A percentile compares a stretch with the other conserved stretches of the same genome.
Conservation (phyloP, 2,797 vertebrate genomes). For the Falco cherrug region DNA sequence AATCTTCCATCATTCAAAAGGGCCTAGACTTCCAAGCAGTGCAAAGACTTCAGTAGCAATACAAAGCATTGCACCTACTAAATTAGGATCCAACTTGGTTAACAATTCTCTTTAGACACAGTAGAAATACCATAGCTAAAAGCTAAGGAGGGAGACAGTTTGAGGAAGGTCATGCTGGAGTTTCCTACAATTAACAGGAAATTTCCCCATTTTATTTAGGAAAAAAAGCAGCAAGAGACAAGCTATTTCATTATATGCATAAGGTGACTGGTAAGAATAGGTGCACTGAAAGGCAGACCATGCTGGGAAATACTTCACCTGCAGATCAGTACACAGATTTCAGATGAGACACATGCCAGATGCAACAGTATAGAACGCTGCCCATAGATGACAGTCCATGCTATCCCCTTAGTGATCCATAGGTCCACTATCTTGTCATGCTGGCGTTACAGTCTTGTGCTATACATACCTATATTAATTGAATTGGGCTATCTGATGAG, state of each 20-base stretch:
- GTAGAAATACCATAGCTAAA: background rate
- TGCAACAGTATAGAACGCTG: background rate
- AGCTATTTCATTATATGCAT: background rate
- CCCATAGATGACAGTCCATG: background rate
- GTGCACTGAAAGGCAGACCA: background rate
- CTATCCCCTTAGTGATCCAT: background rate
- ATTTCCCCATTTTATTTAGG: background rate
- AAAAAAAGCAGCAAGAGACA: background rate
- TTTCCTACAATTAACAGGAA: background rate
- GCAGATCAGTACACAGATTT: background rate
- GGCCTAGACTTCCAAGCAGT: background rate
- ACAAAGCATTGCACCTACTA: background rate
- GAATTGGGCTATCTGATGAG: background rate
- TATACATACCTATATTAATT: background rate
- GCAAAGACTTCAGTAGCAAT: background rate
- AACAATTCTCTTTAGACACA: background rate
- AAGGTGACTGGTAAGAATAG: background rate
- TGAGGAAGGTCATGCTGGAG: background rate
- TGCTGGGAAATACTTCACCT: background rate
- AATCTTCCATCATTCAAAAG: background rate
- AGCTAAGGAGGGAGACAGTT: background rate
- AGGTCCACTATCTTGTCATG: background rate
- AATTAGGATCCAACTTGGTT: background rate
- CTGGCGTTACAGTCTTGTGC: background rate
- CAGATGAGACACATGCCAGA: background rate